These are phyloP conservation scores for Thalassoma bifasciatum DNA, from an alignment of 2,113 vertebrate species.

Conservation along the genomic window DNA sequence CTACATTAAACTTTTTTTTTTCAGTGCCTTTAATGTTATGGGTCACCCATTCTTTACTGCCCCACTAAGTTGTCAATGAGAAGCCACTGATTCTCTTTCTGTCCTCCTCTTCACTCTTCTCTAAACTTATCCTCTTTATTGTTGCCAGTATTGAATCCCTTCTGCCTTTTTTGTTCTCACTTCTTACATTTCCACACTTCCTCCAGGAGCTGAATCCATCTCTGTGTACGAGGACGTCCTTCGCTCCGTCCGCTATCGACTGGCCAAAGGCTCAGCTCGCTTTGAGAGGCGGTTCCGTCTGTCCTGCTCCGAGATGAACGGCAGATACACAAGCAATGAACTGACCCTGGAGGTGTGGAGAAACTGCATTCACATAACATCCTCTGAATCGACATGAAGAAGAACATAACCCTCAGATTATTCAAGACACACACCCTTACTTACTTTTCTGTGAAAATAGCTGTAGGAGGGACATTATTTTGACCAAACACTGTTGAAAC, in stretches of 20 bases:
- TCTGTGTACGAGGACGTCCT: slow-evolving; percentile 95
- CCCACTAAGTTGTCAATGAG: neutral
- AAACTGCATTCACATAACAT: slow-evolving; percentile 11
- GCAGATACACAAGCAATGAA: slow-evolving; percentile 97
- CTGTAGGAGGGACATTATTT: neutral
- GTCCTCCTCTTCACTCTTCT: too few species aligned
- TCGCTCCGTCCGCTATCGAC: slow-evolving; percentile 89
- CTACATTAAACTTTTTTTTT: too few species aligned
- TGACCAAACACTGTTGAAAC: too few species aligned
- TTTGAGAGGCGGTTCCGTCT: slow-evolving; percentile 95
- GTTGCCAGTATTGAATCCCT: slow-evolving; percentile 24
- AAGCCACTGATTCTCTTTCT: neutral
- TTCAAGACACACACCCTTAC: neutral
- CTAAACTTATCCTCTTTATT: neutral
- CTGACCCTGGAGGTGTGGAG: slow-evolving; percentile 91
- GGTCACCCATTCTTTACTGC: slow-evolving; percentile 9
- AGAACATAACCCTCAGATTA: neutral
- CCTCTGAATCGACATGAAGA: neutral
- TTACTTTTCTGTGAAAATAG: neutral
- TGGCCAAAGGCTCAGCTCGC: slow-evolving; percentile 89
- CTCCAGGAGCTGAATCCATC: slow-evolving; percentile 94
- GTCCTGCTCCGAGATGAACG: slow-evolving; percentile 98
- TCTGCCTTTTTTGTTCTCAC: neutral
- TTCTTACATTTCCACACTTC: slow-evolving; percentile 6
- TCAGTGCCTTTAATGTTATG: neutral